Conservation (phyloP, 2,888 invertebrate genomes). For the Amiota minor region DNA sequence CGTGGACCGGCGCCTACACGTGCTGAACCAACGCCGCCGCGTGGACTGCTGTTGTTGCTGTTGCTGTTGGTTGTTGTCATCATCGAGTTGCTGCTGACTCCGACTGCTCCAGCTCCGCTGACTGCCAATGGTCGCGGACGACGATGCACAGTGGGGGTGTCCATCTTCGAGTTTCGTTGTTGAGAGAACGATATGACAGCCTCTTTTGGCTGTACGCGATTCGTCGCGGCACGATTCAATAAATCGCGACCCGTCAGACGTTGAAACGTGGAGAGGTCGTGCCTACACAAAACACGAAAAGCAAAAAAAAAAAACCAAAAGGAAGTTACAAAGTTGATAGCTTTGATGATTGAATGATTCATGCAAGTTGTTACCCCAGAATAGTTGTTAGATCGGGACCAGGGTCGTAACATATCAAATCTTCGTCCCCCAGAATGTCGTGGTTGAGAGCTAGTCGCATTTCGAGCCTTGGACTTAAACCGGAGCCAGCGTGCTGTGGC, state of each 20-base stretch:
- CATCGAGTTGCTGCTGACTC: slow-evolving; percentile 19
- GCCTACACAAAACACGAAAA: slow-evolving; percentile 61
- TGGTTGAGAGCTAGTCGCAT: slow-evolving; percentile 78
- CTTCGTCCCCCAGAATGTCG: slow-evolving; percentile 76
- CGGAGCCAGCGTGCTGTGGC: slow-evolving; percentile 67
- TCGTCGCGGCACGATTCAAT: slow-evolving; percentile 73
- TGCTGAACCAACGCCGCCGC: slow-evolving; percentile 58
- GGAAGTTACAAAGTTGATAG: neutral
- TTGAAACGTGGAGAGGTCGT: slow-evolving; percentile 75
- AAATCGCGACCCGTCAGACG: slow-evolving; percentile 74
- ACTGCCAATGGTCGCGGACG: slow-evolving; percentile 66
- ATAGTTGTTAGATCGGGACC: slow-evolving; percentile 74
- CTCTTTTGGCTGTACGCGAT: slow-evolving; percentile 73
- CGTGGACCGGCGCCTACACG: slow-evolving; percentile 66
- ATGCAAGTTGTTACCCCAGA: slow-evolving; percentile 66
- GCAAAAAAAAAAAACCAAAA: slow-evolving; percentile 16
- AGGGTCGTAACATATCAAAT: slow-evolving; percentile 74
- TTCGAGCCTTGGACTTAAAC: slow-evolving; percentile 80
- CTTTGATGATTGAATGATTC: neutral
- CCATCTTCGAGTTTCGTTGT: slow-evolving; percentile 75
- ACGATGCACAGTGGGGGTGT: slow-evolving; percentile 74
- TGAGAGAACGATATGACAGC: slow-evolving; percentile 74
- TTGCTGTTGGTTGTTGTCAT: slow-evolving; percentile 47
- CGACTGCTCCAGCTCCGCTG: slow-evolving; percentile 33
- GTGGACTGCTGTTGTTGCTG: slow-evolving; percentile 59